phyloP scores from a whole-genome alignment of 2,113 vertebrate genomes.

The Melanocharis versteri region DNA sequence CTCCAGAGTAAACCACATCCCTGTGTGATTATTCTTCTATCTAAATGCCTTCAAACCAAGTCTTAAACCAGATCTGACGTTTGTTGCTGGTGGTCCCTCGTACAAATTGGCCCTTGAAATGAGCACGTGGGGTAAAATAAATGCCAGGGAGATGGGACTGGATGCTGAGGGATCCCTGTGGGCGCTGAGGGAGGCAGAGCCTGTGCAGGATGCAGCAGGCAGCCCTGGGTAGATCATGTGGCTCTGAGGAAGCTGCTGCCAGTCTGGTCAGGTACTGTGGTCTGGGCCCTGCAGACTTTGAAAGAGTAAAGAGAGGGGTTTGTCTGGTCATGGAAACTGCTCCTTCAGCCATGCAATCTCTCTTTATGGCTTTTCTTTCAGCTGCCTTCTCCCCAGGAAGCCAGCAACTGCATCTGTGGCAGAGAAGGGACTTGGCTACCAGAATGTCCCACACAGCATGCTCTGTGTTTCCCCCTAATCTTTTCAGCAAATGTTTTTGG shows the following conservation, averaged over 20 bases:
- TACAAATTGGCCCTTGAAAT: not conserved
- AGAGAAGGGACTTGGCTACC: not conserved
- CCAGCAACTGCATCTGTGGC: not conserved
- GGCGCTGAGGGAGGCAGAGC: not conserved
- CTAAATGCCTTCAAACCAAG: constrained; percentile 69
- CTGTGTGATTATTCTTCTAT: constrained; percentile 74
- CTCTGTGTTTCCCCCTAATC: not conserved
- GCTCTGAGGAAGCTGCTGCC: not conserved
- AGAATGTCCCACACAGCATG: not conserved
- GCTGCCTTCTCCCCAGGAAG: not conserved
- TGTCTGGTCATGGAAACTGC: not conserved
- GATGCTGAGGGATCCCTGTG: not conserved
- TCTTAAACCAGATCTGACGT: constrained; percentile 51
- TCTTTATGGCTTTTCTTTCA: not conserved
- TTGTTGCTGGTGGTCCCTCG: constrained; percentile 66
- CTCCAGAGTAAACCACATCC: constrained; percentile 75
- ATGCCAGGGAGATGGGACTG: not conserved
- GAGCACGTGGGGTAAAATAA: not conserved
- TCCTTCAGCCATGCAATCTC: not conserved
- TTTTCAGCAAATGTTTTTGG: not conserved
- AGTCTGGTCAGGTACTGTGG: not conserved
- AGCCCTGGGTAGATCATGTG: not conserved
- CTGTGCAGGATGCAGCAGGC: not conserved
- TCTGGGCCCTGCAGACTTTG: not conserved
- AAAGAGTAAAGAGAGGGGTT: constrained; percentile 7